These are phyloP conservation scores for Heteromurus nitidus DNA, from an alignment of 2,888 invertebrate genomes.

Conservation along the genomic window DNA sequence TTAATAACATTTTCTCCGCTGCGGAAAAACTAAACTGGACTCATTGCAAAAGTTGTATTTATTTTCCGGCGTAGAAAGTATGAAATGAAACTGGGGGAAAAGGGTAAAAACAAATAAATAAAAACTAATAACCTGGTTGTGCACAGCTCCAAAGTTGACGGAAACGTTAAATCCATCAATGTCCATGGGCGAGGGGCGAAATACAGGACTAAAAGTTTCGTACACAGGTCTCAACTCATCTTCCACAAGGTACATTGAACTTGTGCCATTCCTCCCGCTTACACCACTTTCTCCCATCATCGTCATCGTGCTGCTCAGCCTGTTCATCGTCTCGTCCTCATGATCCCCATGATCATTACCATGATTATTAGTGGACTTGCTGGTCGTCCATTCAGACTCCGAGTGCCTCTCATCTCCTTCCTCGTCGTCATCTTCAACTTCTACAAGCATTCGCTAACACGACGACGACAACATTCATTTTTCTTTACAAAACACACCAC, in stretches of 20 bases:
- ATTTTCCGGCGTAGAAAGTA: too few relatives aligned
- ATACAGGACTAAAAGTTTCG: constrained; percentile 86
- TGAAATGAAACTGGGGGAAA: too few relatives aligned
- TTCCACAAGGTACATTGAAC: background rate
- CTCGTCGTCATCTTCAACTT: background rate
- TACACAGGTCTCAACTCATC: constrained; percentile 75
- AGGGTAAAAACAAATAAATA: constrained; percentile 11
- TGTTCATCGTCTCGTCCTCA: constrained; percentile 23
- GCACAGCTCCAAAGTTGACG: constrained; percentile 48
- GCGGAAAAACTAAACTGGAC: too few relatives aligned
- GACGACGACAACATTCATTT: constrained; percentile 38
- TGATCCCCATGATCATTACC: constrained; percentile 24
- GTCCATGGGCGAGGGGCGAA: constrained; percentile 86
- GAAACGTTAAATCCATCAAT: constrained; percentile 63
- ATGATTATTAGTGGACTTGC: constrained; percentile 14
- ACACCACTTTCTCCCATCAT: constrained; percentile 18
- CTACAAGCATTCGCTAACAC: constrained; percentile 25
- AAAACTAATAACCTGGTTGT: constrained; percentile 32
- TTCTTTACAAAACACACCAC: too few relatives aligned
- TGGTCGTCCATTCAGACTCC: background rate
- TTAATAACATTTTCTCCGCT: too few relatives aligned
- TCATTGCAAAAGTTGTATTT: too few relatives aligned
- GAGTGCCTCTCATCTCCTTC: constrained; percentile 21
- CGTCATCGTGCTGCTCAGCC: constrained; percentile 22
- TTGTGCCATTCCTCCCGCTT: background rate